Conservation (phyloP, 1,140 invertebrate genomes). For the Pseudomyrmex sp. region DNA sequence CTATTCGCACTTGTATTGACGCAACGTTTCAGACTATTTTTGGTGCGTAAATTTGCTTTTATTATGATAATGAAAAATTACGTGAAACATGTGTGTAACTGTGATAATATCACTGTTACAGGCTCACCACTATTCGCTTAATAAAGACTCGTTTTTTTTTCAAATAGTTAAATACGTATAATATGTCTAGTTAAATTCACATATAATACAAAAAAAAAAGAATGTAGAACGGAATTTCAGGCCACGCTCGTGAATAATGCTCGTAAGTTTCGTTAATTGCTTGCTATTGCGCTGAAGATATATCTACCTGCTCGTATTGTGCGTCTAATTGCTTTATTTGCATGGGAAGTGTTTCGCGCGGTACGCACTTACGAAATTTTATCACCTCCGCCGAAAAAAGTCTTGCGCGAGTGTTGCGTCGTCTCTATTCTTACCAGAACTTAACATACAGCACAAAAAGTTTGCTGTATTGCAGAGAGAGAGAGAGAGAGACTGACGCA, state of each 20-base stretch:
- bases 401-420: background rate
- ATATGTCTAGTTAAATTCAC: background rate
- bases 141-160: background rate
- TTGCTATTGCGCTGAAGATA: background rate
- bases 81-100: too few relatives aligned
- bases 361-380: slow-evolving; percentile 27
- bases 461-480: too few relatives aligned
- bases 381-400: background rate
- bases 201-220: background rate
- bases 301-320: too few relatives aligned
- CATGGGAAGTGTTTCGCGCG: background rate
- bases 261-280: background rate
- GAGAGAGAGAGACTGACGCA: too few relatives aligned
- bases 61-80: background rate
- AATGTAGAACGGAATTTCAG: slow-evolving; percentile 3
- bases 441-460: background rate
- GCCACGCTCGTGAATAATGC: background rate
- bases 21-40: slow-evolving; percentile 20
- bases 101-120: too few relatives aligned
- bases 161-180: background rate
- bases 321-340: slow-evolving; percentile 1
- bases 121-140: background rate
- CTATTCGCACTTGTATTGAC: slow-evolving; percentile 5
- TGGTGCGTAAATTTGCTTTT: background rate
- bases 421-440: slow-evolving; percentile 2